Percentiles rank a stretch among this genome's conserved stretches.
phyloP scores from a whole-genome alignment of 2,888 invertebrate genomes.

The Charanyca ferruginea region DNA sequence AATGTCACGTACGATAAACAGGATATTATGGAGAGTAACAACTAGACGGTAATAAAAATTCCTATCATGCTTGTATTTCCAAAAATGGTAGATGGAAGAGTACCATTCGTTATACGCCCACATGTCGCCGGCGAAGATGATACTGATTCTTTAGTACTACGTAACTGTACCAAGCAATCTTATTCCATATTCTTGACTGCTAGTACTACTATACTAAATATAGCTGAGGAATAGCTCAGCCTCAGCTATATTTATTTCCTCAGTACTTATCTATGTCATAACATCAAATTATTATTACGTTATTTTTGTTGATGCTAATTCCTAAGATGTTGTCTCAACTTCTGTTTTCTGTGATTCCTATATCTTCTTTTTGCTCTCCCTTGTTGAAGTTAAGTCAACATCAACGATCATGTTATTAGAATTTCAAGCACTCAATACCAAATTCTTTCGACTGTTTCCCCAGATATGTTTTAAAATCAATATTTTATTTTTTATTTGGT shows the following conservation, averaged over 20 bases:
- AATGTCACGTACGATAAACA: conserved; percentile 47
- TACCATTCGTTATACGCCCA: conserved; percentile 17
- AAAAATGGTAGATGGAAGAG: conserved; percentile 17
- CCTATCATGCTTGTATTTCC: conserved; percentile 10
- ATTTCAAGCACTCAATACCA: no score
- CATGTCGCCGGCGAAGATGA: background rate
- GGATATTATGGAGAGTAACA: conserved; percentile 32
- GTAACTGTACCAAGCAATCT: background rate
- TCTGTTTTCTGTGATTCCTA: background rate
- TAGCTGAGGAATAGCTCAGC: no score
- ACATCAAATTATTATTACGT: background rate
- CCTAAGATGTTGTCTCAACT: background rate
- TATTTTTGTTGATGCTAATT: background rate
- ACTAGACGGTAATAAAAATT: conserved; percentile 34
- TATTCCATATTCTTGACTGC: conserved; percentile 22
- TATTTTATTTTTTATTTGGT: background rate
- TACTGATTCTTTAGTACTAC: conserved; percentile 9
- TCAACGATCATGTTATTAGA: no score
- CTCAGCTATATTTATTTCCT: background rate
- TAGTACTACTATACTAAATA: conserved; percentile 5
- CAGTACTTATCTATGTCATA: background rate
- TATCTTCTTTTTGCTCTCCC: background rate
- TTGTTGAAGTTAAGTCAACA: no score
- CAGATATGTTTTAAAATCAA: background rate
- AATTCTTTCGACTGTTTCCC: no score